A percentile compares a stretch with the other conserved stretches of the same genome.
phyloP scores from a whole-genome alignment of 2,888 invertebrate genomes.

The Creontiades dilutus region DNA sequence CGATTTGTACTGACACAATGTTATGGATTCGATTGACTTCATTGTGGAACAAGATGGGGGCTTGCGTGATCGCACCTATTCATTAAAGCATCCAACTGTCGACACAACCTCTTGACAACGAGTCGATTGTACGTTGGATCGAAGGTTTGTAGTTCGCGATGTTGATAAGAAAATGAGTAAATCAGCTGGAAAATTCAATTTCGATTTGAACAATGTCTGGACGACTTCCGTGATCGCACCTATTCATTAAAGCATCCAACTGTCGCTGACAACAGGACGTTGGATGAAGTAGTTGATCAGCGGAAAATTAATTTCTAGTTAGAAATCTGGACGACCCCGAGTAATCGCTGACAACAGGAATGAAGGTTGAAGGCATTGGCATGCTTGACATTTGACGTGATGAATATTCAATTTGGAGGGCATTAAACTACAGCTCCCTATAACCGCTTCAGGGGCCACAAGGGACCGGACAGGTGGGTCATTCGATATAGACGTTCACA shows the following conservation, averaged over 20 bases:
- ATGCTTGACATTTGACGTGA: conserved; percentile 42
- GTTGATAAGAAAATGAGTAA: too few relatives aligned
- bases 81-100: background rate
- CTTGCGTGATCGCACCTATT: background rate
- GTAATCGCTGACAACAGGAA: conserved; percentile 15
- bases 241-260: too few relatives aligned
- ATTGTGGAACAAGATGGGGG: too few relatives aligned
- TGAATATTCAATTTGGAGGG: conserved; percentile 60
- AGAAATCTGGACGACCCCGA: background rate
- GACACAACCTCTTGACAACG: background rate
- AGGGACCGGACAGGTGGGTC: conserved; percentile 19
- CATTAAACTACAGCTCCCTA: conserved; percentile 43
- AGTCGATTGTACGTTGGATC: background rate
- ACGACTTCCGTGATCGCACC: too few relatives aligned
- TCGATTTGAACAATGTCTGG: too few relatives aligned
- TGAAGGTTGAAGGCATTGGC: conserved; percentile 37
- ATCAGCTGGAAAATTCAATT: too few relatives aligned
- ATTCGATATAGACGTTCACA: conserved; percentile 6
- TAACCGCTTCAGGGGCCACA: conserved; percentile 30
- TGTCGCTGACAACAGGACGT: too few relatives aligned
- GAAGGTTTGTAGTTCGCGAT: background rate
- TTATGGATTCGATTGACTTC: too few relatives aligned
- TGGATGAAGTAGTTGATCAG: background rate
- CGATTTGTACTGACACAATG: too few relatives aligned
- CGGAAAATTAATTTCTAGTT: conserved; percentile 33